Base-by-base conservation (phyloP, 2,797 vertebrate genomes). In the Poliocrania exsul region DNA sequence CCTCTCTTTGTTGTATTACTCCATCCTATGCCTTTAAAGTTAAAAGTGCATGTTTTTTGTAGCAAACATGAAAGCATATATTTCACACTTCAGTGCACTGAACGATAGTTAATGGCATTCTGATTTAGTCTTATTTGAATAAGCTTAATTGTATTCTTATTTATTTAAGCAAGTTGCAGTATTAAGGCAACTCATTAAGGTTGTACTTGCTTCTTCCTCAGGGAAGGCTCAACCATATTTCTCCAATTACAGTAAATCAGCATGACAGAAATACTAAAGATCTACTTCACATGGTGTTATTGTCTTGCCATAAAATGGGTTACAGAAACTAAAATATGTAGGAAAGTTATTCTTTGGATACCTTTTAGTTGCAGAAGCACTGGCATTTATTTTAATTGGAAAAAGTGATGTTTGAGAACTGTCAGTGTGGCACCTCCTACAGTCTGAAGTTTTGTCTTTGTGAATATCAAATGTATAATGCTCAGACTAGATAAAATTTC, bases 241-340 rank as follows among this genome's bases (percentile, higher is more conserved):
- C 88, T 95, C 29, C 81, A 95, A 95, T 95, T 96, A 94, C 79
- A 86, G 81, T 95, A 95, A 95, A 95, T 95, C 92, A 94, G 57
- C 81, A 86, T 95, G 96, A 97, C 95, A 96, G 93, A 93, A 95
- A 86, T 91, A 91, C 83, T 90, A 82, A 97, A 94, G 65, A 93
- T 90, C 54, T 92, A 65, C 73, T 93, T 94, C 83, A 82, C 51
- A 75, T 58, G 20, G 64, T 95, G 90, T 86, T 92, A 92, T 93
- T 92, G 85, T 94, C 88, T 95, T 94, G 66, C n/a, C 20, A 16
- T 64, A 92, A 97, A 96, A 92, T 92, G 78, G 92, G 91, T 94
- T 96, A 96, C 51, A 77, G 72, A 93, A 92, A 78, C 10, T 65
- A 78, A 87, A 92, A 83, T 53, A 65, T 35, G 20, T 65, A 78